Percentiles rank a stretch among this genome's conserved stretches.
phyloP scores from a whole-genome alignment of 1,140 invertebrate species.

The Paraescarpia echinospica region DNA sequence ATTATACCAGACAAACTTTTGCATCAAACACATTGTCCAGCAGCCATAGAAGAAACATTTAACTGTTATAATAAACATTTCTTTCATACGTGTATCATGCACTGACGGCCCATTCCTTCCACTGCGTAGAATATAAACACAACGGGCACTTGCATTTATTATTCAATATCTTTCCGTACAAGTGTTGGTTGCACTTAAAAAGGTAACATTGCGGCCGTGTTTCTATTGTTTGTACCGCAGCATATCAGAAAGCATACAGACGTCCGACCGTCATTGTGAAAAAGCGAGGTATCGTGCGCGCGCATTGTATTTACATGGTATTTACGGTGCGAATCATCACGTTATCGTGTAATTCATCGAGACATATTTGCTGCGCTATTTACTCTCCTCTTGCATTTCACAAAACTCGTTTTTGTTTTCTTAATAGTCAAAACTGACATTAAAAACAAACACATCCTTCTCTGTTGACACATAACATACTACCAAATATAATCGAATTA shows the following conservation, averaged over 20 bases:
- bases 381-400: too few species aligned
- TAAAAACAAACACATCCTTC: background rate
- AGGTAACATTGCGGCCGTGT: background rate
- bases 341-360: too few species aligned
- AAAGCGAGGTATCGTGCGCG: too few species aligned
- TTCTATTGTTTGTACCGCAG: background rate
- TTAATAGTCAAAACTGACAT: background rate
- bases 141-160: too few species aligned
- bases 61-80: background rate
- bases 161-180: background rate
- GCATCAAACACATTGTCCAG: too few species aligned
- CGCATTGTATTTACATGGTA: too few species aligned
- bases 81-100: background rate
- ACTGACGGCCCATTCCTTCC: background rate
- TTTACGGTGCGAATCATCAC: too few species aligned
- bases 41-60: background rate
- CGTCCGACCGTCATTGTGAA: background rate
- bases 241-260: background rate
- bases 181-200: background rate
- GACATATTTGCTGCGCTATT: too few species aligned
- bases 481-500: background rate
- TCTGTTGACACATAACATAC: background rate
- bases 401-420: background rate
- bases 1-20: too few species aligned
- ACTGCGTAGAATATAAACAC: background rate